Evolutionary conservation across 2,888 invertebrate species (phyloP).

Genomic region (Chouioia cunea): DNA sequence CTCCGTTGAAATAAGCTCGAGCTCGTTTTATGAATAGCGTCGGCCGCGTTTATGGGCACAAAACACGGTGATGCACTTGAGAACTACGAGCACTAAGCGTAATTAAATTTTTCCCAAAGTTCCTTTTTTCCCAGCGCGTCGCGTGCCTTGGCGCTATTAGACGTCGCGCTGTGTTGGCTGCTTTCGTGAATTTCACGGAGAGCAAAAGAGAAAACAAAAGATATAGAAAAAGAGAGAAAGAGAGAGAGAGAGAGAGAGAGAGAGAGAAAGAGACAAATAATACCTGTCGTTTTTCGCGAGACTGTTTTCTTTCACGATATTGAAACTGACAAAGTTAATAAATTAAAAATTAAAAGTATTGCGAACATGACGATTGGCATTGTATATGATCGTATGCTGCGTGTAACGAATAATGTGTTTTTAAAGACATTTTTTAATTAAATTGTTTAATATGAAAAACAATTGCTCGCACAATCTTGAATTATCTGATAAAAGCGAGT

Average conservation of each 20-base stretch:
- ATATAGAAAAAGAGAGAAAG: neutral
- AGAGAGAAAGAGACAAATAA: neutral
- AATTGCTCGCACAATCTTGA: too few species aligned
- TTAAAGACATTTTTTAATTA: too few species aligned
- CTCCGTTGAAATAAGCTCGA: conserved; percentile 18
- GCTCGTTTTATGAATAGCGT: conserved; percentile 23
- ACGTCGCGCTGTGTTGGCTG: neutral
- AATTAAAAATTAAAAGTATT: too few species aligned
- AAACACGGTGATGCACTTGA: conserved; percentile 27
- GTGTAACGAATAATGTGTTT: too few species aligned
- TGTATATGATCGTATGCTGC: too few species aligned
- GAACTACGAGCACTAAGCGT: conserved; percentile 45
- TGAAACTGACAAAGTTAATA: too few species aligned
- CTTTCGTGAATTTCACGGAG: too few species aligned
- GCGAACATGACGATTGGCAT: too few species aligned
- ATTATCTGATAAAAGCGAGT: too few species aligned
- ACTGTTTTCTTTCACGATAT: too few species aligned
- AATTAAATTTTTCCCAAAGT: conserved; percentile 52
- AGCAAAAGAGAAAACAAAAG: neutral
- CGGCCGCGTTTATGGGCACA: conserved; percentile 32
- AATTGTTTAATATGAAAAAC: too few species aligned
- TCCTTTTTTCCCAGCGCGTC: conserved; percentile 47
- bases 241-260: conserved; percentile 4
- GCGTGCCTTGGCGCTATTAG: conserved; percentile 32
- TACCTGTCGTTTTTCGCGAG: conserved; percentile 23